A percentile compares a stretch with the other conserved stretches of the same genome.
phyloP scores from a whole-genome alignment of 2,797 vertebrate genomes.

The Acanthornis magna region DNA sequence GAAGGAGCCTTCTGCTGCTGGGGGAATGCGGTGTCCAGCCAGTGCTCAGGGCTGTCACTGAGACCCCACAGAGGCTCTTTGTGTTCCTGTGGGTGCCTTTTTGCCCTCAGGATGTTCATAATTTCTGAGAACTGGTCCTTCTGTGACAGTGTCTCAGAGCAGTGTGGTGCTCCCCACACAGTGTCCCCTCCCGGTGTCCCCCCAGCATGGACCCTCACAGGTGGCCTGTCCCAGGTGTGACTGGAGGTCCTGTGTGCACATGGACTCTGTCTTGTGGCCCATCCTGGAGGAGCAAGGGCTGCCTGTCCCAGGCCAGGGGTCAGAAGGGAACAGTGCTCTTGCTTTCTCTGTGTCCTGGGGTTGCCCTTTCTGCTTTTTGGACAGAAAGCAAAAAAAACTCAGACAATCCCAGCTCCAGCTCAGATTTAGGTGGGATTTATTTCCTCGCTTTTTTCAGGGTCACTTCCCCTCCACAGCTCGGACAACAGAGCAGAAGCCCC shows the following conservation, averaged over 20 bases:
- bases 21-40: not conserved
- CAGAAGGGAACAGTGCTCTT: not conserved
- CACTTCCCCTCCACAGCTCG: not conserved
- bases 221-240: accelerated
- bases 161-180: too few species aligned
- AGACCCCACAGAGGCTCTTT: not conserved
- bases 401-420: not conserved
- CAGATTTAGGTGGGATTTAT: not conserved
- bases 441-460: not conserved
- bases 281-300: not conserved
- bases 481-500: not conserved
- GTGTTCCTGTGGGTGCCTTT: not conserved
- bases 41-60: not conserved
- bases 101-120: accelerated
- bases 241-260: not conserved
- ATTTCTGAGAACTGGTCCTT: not conserved
- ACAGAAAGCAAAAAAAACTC: not conserved
- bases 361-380: not conserved
- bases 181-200: too few species aligned
- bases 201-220: not conserved
- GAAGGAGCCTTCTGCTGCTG: not conserved
- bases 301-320: not conserved
- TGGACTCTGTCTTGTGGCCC: accelerated
- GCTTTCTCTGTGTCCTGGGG: not conserved
- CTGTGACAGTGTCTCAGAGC: not conserved